Base-by-base conservation (phyloP, 2,797 vertebrate species). In the Ceyx erithaca region DNA sequence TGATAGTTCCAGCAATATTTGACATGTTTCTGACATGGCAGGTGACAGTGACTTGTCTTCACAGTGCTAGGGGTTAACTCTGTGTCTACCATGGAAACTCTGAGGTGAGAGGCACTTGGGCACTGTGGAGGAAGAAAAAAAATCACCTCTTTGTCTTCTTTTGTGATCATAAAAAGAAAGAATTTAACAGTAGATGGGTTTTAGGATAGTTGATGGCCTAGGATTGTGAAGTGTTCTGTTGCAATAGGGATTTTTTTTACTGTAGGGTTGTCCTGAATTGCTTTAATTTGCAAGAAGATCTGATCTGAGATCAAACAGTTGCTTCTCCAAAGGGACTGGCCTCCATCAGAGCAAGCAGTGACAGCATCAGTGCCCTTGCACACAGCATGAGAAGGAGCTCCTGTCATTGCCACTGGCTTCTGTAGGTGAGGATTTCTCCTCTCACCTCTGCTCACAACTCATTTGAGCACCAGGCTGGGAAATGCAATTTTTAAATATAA, bases 1-100 rank as follows among this genome's bases (percentile, higher is more conserved):
- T 28, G 3, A 10, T 43, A 35, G 11, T 64, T 70, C 2, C 41
- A 57, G 28, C 49, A 70, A n/a, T 80, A 61, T 49, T 41, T 86
- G 19, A 40, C 15, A 2, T 70, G 23, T n/a, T 59, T 82, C 31
- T 49, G 5, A 41, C 40, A 37, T 0, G 0, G 75, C 23, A 49
- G 51, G 17, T 85, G 58, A 19, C 17, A 43, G 40, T 64, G 43
- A 37, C 52, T 84, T 67, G 12, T 72, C 45, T 63, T 82, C 12
- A 10, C 7, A 26, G 8, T 35, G 14, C 25, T 73, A 45, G 33
- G 33, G 18, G 12, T 63, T 81, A 71, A 71, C 78, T 92, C 10
- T 72, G 4, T 57, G 6, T 77, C 58, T 87, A 62, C 78, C 30
- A 13, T 31, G 14, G 43, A 75, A 87, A 52, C 12, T 40, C 8